Evolutionary conservation across 1,140 invertebrate genomes (phyloP).

Genomic region (Zaprionus lachaisei): DNA sequence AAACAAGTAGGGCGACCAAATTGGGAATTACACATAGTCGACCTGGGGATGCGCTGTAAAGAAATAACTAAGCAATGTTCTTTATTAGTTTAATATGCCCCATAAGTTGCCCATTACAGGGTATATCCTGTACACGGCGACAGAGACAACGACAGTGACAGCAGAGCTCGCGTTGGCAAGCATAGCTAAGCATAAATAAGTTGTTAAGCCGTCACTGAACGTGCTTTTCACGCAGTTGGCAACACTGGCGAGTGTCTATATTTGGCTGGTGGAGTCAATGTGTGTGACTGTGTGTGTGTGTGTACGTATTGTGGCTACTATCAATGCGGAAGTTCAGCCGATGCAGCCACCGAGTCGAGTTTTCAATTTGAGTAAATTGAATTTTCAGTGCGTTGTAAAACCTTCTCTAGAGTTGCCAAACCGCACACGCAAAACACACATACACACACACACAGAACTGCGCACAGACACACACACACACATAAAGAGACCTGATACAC

Average conservation of each 20-base stretch:
- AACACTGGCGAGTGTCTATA: constrained; percentile 51
- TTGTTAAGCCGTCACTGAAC: constrained; percentile 76
- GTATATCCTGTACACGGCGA: constrained; percentile 29
- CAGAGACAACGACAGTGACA: neutral
- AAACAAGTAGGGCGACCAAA: constrained; percentile 20
- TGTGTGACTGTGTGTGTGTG: constrained; percentile 5
- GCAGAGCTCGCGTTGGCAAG: constrained; percentile 17
- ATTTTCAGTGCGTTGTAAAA: constrained; percentile 54
- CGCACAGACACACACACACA: neutral
- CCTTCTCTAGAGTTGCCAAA: constrained; percentile 50
- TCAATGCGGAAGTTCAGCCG: constrained; percentile 69
- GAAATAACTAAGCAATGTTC: too few relatives aligned
- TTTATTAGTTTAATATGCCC: neutral
- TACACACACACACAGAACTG: neutral
- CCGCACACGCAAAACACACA: neutral
- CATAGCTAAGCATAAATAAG: constrained; percentile 78
- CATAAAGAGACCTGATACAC: neutral
- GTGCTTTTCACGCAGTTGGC: constrained; percentile 67
- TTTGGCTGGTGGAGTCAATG: neutral
- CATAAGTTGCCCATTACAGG: neutral
- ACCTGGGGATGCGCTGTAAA: neutral
- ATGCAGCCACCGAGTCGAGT: constrained; percentile 53
- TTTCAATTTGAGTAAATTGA: constrained; percentile 78
- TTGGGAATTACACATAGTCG: neutral
- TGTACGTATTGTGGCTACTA: constrained; percentile 49